phyloP scores from a whole-genome alignment of 37 sponge, comb jelly and placozoan species.

The Oscarella lobularis region DNA sequence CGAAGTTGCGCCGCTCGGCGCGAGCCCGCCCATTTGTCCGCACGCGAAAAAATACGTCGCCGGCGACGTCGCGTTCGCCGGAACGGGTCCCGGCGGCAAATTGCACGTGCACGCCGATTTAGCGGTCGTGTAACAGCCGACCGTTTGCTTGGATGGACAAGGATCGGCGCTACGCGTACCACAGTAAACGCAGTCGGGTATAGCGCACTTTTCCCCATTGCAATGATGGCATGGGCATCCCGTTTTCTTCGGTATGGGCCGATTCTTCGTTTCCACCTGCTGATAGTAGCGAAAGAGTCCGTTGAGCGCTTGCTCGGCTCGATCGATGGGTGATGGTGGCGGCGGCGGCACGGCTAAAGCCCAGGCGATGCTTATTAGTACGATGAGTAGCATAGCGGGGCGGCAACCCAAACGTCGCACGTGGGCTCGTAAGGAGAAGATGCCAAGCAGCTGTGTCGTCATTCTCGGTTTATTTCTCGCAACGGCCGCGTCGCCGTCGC shows the following conservation, averaged over 20 bases:
- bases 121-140: not conserved
- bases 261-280: slow-evolving; percentile 6
- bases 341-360: not conserved
- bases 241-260: not conserved
- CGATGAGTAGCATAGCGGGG: no score
- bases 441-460: no score
- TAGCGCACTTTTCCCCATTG: not conserved
- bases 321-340: not conserved
- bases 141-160: not conserved
- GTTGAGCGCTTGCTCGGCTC: slow-evolving; percentile 15
- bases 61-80: not conserved
- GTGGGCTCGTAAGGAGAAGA: no score
- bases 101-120: not conserved
- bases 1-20: not conserved
- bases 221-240: not conserved
- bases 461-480: no score
- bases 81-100: not conserved
- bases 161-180: not conserved
- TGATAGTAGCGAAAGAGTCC: slow-evolving; percentile 26
- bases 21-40: slow-evolving; percentile 24
- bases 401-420: no score
- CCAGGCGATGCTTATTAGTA: no score
- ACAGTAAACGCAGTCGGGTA: not conserved
- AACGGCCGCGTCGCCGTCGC: not conserved
- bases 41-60: slow-evolving; percentile 22